Base-by-base conservation (phyloP, 1,140 invertebrate genomes). In the Drosophila miranda region DNA sequence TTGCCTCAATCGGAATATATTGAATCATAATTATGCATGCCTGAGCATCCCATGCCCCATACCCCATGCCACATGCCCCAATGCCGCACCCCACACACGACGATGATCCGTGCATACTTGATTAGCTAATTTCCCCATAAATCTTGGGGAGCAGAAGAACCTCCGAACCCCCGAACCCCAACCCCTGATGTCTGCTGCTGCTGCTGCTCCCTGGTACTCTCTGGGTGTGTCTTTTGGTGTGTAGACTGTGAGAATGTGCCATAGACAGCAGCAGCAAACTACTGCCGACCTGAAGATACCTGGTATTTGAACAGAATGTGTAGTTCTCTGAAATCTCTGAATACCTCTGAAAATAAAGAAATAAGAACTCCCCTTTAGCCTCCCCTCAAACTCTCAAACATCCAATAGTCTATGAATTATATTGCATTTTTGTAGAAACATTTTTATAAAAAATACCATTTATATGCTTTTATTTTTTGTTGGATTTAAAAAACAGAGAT, bases 71-170 rank as follows among this genome's bases (percentile, higher is more conserved):
- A 13, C 34, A 38, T 43, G 53, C 30, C 60, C 49, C 26, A 46
- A 38, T 56, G 34, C 26, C 41, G 46, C 50, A 30, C 57, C 64
- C 43, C 80, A 43, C 72, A 72, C 62, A 71, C 57, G 46, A 64
- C 34, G 59, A 44, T 56, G 72, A 61, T 54, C 72, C 23, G 51
- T 73, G 80, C 72, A 83, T 83, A 86, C 56, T 69, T 80, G 76
- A 83, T 83, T 83, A 76, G 49, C 53, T 68, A 64, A 76, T 80
- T 86, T 82, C 46, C 34, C 56, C 59, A 78, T 82, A 69, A 55
- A 57, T 58, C 44, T 55, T 34, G 21, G 19, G 3, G 9, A 44
- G 19, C 19, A 26, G 26, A 14, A 51, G 34, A 38, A 38, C 11
- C 34, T 11, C 45, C 16, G 16, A 16, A 16, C 16, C 16, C 16